Percentiles rank a stretch among this genome's conserved stretches.
Conservation (phyloP, 2,797 vertebrate species). For the Falco naumanni region DNA sequence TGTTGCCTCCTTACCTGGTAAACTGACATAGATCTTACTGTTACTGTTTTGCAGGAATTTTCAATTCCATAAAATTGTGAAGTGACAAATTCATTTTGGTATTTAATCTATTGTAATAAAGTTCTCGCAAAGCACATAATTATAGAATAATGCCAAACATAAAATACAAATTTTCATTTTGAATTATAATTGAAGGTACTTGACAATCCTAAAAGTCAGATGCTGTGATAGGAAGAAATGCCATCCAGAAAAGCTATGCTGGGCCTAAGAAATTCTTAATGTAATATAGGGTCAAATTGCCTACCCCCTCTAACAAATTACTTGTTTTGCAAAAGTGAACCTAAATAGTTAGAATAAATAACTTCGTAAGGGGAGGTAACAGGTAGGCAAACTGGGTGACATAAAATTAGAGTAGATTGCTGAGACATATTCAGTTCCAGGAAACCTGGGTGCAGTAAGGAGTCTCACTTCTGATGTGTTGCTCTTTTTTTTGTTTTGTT, state of each 20-base stretch:
- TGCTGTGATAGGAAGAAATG: background rate
- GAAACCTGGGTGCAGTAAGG: background rate
- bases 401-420: background rate
- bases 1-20: background rate
- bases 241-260: background rate
- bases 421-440: background rate
- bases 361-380: background rate
- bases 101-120: background rate
- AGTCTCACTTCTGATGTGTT: background rate
- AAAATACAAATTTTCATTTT: background rate
- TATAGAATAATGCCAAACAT: background rate
- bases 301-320: background rate
- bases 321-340: background rate
- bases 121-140: background rate
- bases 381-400: background rate
- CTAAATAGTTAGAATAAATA: background rate
- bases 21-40: background rate
- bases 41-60: rapidly evolving
- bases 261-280: background rate
- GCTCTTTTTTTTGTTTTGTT: background rate
- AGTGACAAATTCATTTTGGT: background rate
- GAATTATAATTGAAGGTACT: background rate
- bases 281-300: background rate
- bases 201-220: background rate
- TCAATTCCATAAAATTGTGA: background rate